These are phyloP conservation scores for Orcinus orca DNA, from an alignment of 2,113 vertebrate genomes.

Conservation along the genomic window DNA sequence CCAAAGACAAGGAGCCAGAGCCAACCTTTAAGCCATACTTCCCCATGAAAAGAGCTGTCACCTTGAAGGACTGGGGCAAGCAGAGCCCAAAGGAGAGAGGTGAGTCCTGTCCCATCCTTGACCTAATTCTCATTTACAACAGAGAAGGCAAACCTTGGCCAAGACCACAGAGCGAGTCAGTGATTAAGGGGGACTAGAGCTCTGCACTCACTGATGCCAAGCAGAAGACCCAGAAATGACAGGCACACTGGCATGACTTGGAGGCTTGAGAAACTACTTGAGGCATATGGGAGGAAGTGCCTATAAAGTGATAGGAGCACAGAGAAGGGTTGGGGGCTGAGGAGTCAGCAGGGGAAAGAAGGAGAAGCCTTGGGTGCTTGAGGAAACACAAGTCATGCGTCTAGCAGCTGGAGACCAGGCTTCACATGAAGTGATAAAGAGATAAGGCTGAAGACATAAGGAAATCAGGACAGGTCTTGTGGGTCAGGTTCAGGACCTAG, in stretches of 20 bases:
- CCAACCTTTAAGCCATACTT: constrained; percentile 47
- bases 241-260: not conserved
- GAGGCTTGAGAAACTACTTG: not conserved
- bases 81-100: constrained; percentile 68
- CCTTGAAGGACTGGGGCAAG: constrained; percentile 49
- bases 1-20: constrained; percentile 51
- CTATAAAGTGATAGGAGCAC: not conserved
- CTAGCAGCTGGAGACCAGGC: not conserved
- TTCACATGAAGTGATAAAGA: not conserved
- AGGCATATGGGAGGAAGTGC: not conserved
- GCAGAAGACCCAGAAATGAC: not conserved
- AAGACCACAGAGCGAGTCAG: not conserved
- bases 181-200: not conserved
- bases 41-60: not conserved
- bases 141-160: not conserved
- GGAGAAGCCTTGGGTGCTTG: not conserved
- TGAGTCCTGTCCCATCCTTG: constrained; percentile 19
- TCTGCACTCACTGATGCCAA: not conserved
- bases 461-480: not conserved
- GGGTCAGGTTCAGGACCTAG: not conserved
- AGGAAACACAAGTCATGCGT: not conserved
- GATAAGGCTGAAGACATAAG: not conserved
- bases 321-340: not conserved
- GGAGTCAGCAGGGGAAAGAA: not conserved
- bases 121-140: not conserved